Evolutionary conservation across 92 coral and sea anemone species (phyloP).

Genomic region (Phenganax subtilis): DNA sequence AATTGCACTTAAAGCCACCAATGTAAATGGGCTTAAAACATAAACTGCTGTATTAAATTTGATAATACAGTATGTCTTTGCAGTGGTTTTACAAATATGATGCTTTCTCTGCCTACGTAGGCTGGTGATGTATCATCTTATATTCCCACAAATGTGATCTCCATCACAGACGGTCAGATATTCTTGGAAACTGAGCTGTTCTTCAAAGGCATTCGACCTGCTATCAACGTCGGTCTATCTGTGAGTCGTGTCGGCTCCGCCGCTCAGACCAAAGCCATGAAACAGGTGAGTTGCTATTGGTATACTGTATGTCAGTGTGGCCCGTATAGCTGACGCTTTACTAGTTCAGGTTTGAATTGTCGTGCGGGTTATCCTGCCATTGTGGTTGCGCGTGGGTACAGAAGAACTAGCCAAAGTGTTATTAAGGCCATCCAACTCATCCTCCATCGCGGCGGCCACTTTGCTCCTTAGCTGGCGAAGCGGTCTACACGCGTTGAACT

Average conservation of each 20-base stretch:
- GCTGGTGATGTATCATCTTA: slow-evolving; percentile 99
- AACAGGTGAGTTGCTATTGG: slow-evolving; percentile 59
- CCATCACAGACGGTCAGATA: slow-evolving; percentile 99
- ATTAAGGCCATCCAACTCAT: too few species aligned
- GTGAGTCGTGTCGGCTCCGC: slow-evolving; percentile 99
- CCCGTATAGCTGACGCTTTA: too few species aligned
- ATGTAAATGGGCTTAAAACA: too few species aligned
- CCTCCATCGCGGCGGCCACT: too few species aligned
- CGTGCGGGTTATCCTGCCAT: too few species aligned
- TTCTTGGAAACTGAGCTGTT: slow-evolving; percentile 98
- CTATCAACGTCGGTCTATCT: slow-evolving; percentile 97
- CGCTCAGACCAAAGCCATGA: slow-evolving; percentile 99
- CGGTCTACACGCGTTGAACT: too few species aligned
- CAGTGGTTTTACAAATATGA: not conserved
- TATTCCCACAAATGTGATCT: slow-evolving; percentile 98
- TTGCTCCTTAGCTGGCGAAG: too few species aligned
- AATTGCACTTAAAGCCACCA: not conserved
- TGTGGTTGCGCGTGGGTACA: too few species aligned
- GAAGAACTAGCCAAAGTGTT: too few species aligned
- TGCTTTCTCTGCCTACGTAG: slow-evolving; percentile 29
- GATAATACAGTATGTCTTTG: not conserved
- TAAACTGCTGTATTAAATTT: not conserved
- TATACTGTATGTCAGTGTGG: too few species aligned
- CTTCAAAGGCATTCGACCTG: slow-evolving; percentile 99
- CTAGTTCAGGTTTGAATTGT: too few species aligned